Evolutionary conservation across 2,888 invertebrate genomes (phyloP).

Genomic region (Lutraria lutraria): DNA sequence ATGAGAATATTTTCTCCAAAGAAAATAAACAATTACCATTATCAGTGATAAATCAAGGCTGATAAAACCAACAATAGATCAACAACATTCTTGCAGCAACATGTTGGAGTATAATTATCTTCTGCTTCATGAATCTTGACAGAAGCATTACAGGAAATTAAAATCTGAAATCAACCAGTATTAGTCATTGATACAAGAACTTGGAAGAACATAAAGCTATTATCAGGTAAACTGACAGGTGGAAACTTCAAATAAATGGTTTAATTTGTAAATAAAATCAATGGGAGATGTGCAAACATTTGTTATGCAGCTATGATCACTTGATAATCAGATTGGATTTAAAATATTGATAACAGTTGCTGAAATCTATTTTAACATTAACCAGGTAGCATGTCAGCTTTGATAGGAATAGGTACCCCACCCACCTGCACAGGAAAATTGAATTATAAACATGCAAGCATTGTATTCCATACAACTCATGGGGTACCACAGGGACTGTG

Average conservation of each 20-base stretch:
- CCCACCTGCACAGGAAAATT: too few relatives aligned
- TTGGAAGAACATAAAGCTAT: neutral
- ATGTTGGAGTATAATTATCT: neutral
- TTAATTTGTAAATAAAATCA: too few relatives aligned
- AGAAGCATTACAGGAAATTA: neutral
- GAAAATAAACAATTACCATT: neutral
- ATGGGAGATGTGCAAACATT: too few relatives aligned
- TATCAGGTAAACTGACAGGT: neutral
- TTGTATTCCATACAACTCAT: too few relatives aligned
- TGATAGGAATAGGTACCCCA: too few relatives aligned
- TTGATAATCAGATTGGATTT: too few relatives aligned
- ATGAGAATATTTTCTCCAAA: neutral
- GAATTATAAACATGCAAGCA: too few relatives aligned
- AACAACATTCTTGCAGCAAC: neutral
- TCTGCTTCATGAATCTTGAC: neutral
- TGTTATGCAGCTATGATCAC: too few relatives aligned
- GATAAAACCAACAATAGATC: neutral
- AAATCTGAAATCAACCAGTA: neutral
- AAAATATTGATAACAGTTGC: too few relatives aligned
- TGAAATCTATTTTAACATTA: too few relatives aligned
- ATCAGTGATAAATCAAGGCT: slow-evolving; percentile 7
- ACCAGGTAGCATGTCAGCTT: too few relatives aligned
- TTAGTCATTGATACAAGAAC: neutral
- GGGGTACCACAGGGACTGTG: too few relatives aligned
- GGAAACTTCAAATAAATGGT: neutral